Base-by-base conservation (phyloP, 2,113 vertebrate genomes). In the Climacteris rufus region DNA sequence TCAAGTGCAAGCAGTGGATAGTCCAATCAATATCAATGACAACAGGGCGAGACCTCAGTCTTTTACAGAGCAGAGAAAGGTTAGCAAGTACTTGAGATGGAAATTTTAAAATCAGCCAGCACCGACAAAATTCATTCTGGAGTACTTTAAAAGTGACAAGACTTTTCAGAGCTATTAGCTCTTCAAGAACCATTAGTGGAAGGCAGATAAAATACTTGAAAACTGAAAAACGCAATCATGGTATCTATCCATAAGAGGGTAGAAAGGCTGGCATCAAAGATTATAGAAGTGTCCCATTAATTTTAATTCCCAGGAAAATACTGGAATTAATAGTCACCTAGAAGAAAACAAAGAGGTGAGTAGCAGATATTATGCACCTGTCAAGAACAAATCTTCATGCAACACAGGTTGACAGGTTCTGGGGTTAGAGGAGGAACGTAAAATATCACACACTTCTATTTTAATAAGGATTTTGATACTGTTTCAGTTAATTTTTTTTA, bases 1-100 rank as follows among this genome's bases (percentile, higher is more conserved):
- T 83, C 92, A 94, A 30, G 53, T 49, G 63, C 61, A 72, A 92
- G 88, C 54, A 83, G 82, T n/a, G 31, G 75, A 65, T 40, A 72
- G 88, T 37, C 69, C 87, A 79, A 90, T 96, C 92, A 91, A 90
- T 90, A 94, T 76, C 96, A 87, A 44, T 83, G 87, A 91, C 53
- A 85, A 82, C 53, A 66, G 70, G 57, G 57, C 75, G 96, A 95
- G 90, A 82, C 90, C 90, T 91, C 78, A n/a, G 59, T 35, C 59
- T 91, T 75, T 75, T 56, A 52, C 74, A 75, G 69, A 75, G 80
- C 91, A 93, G 69, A 27, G 79, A 91, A 94, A 96, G 82, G 85
- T 93, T 85, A 88, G 78, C 37, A 42, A 87, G 85, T 64, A 87
- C 87, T 94, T 65, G 20, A 65, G 40, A 1, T 83, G 65, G 44